Conservation (phyloP, 2,888 invertebrate species). For the Blastobasis lacticolella region DNA sequence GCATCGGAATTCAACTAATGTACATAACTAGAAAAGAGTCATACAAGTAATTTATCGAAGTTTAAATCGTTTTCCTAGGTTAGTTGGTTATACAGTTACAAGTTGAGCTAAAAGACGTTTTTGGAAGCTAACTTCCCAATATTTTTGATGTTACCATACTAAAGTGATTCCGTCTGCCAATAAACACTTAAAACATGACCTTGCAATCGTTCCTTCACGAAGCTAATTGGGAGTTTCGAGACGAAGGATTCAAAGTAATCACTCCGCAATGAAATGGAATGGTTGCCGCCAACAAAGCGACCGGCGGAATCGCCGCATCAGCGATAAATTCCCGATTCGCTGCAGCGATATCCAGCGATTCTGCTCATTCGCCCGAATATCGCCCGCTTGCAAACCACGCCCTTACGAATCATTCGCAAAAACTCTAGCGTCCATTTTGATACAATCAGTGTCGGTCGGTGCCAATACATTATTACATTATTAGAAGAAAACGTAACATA, state of each 20-base stretch:
- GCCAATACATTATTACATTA: slow-evolving; percentile 52
- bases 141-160: not conserved
- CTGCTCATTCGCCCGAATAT: not conserved
- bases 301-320: not conserved
- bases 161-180: not conserved
- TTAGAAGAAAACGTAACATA: slow-evolving; percentile 42
- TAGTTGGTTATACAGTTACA: not conserved
- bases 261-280: not conserved
- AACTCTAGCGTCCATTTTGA: slow-evolving; percentile 51
- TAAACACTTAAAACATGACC: not conserved
- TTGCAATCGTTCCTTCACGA: not conserved
- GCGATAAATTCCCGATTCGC: not conserved
- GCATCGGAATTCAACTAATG: no score
- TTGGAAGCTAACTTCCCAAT: not conserved
- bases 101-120: not conserved
- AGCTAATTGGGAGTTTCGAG: not conserved
- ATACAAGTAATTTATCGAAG: not conserved
- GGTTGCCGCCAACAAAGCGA: not conserved
- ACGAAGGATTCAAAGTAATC: not conserved
- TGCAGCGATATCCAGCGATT: not conserved
- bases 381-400: not conserved
- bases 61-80: not conserved
- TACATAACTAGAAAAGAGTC: no score
- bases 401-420: not conserved
- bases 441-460: slow-evolving; percentile 47